phyloP scores from a whole-genome alignment of 2,113 vertebrate species.

The Burhinus oedicnemus region DNA sequence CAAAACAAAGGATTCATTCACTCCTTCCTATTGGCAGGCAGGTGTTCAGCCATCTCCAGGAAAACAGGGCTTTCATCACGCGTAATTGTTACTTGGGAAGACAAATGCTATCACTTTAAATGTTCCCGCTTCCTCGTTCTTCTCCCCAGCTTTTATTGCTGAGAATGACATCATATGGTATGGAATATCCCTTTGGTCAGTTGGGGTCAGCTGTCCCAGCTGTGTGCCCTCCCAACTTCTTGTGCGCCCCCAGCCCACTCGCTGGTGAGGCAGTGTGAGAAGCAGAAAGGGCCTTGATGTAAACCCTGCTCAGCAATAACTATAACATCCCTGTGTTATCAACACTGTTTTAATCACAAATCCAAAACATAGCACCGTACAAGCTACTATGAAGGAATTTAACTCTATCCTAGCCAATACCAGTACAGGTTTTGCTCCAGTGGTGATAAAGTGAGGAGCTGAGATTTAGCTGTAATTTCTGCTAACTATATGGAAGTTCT shows the following conservation, averaged over 20 bases:
- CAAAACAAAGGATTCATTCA: not conserved
- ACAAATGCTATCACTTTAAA: not conserved
- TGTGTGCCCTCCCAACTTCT: not conserved
- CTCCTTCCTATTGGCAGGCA: fast-evolving
- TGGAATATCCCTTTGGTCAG: not conserved
- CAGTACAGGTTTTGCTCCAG: not conserved
- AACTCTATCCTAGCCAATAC: not conserved
- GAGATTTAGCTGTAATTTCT: not conserved
- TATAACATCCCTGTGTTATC: not conserved
- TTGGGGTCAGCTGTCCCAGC: not conserved
- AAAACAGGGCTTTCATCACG: not conserved
- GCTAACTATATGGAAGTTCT: not conserved
- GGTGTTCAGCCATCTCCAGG: not conserved
- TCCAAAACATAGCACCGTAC: not conserved
- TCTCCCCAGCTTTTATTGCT: not conserved
- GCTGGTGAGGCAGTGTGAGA: not conserved
- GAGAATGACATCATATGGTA: fast-evolving
- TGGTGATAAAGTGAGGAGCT: not conserved
- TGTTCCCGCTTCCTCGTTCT: fast-evolving
- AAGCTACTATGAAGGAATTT: not conserved
- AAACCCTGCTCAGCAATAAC: not conserved
- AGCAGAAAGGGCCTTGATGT: not conserved
- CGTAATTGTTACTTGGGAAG: not conserved
- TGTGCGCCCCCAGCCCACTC: not conserved
- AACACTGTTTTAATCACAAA: not conserved